phyloP scores from a whole-genome alignment of 2,888 invertebrate genomes.

The Gryllus longicercus region DNA sequence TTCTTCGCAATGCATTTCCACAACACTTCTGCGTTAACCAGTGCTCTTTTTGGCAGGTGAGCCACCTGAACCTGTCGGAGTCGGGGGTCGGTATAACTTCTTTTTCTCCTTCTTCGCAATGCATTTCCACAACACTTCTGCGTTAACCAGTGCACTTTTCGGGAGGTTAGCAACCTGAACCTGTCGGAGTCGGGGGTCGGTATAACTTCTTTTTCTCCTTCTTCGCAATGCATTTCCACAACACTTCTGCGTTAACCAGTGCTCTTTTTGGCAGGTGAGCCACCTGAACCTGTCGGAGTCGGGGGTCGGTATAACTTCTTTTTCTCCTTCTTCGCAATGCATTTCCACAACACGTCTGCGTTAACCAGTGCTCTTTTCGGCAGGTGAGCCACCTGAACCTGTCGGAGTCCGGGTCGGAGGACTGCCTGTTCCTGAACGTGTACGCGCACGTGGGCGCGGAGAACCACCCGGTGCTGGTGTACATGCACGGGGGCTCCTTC shows the following conservation, averaged over 20 bases:
- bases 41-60: not conserved
- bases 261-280: not conserved
- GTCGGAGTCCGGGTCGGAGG: not conserved
- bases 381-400: conserved; percentile 3
- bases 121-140: not conserved
- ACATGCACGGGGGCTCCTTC: conserved; percentile 11
- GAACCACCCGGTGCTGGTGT: not conserved
- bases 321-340: not conserved
- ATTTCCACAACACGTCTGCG: not conserved
- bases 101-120: not conserved
- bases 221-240: not conserved
- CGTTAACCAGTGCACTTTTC: no score
- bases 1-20: not conserved
- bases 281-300: not conserved
- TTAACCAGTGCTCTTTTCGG: no score
- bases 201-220: no score
- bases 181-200: not conserved
- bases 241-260: no score
- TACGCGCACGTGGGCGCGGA: not conserved
- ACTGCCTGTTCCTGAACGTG: conserved; percentile 21
- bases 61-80: not conserved
- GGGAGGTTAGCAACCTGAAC: not conserved
- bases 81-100: not conserved
- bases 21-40: not conserved
- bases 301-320: not conserved